Conservation (phyloP, 2,113 vertebrate genomes). For the Corythornis madagascariensis region DNA sequence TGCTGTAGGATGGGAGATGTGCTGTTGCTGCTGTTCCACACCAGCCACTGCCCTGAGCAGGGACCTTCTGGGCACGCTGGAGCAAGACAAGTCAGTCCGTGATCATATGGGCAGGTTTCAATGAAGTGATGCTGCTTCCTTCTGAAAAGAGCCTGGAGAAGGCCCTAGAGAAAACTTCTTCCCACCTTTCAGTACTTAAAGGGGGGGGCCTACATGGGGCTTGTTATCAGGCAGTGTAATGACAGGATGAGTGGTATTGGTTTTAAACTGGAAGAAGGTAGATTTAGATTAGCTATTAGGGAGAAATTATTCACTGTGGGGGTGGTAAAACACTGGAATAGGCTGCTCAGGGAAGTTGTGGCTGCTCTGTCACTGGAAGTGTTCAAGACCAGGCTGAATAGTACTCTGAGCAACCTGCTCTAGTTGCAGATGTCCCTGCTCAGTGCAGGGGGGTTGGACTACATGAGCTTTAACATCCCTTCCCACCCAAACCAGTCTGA, state of each 20-base stretch:
- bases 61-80: not conserved
- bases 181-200: not conserved
- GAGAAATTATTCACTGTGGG: not conserved
- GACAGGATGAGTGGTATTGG: not conserved
- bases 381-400: not conserved
- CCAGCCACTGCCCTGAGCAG: too few species aligned
- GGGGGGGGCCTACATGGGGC: not conserved
- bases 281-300: not conserved
- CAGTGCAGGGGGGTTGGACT: not conserved
- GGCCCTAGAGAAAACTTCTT: not conserved
- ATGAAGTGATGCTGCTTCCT: not conserved
- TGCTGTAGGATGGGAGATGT: not conserved
- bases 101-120: not conserved
- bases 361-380: not conserved
- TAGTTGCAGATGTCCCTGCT: not conserved
- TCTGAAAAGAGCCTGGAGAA: not conserved
- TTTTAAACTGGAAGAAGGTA: not conserved
- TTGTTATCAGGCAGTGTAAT: too few species aligned
- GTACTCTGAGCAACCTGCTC: not conserved
- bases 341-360: not conserved
- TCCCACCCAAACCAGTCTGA: not conserved
- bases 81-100: not conserved
- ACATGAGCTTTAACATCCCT: not conserved
- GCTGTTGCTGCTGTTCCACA: rapidly evolving
- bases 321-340: not conserved